Evolutionary conservation across 2,888 invertebrate genomes (phyloP), one percentile per base, ranked within the genome.

Genomic region (Harpalus rubripes): DNA sequence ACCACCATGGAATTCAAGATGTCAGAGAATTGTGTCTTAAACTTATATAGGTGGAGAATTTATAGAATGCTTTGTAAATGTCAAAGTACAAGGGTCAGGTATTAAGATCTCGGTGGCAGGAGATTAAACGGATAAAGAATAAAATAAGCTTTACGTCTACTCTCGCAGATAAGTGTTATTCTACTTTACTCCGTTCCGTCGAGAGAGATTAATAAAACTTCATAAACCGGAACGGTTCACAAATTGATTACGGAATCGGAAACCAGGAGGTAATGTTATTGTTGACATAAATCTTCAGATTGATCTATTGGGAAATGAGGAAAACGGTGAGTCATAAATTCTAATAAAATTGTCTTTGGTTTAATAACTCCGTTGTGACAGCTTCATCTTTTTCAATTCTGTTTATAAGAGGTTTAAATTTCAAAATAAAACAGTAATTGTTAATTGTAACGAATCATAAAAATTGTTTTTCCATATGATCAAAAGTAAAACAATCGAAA

Each of bases 201-300:
- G 59, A 18, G 59, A 59, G 26, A 63, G 8, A 26, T 63, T 63
- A 63, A 63, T 63, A 63, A 63, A 26, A 26, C 22, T 22, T 26
- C 63, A 63, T 63, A 26, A 63, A 63, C 5, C 12, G 22, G 22
- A 22, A 63, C 22, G 63, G 2, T 12, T 63, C 22, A 63, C 26
- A 63, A 26, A 63, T 63, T 26, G 16, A 26, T 22, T 10, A 2
- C 10, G 22, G 63, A 10, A 52, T 52, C 44, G 12, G 44, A 7
- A 8, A 22, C 12, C 26, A 22, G 12, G 63, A 22, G 18, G 10
- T 63, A 63, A 18, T 61, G 22, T 63, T 26, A 8, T 61, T 22
- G 61, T 61, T 61, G 26, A 63, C 63, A 26, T 8, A 26, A 22
- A 63, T 63, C 63, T 63, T 18, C 16, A 15, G 16, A 59, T 16